phyloP scores from a whole-genome alignment of 1,140 invertebrate species.

The Calliopsis andreniformis region DNA sequence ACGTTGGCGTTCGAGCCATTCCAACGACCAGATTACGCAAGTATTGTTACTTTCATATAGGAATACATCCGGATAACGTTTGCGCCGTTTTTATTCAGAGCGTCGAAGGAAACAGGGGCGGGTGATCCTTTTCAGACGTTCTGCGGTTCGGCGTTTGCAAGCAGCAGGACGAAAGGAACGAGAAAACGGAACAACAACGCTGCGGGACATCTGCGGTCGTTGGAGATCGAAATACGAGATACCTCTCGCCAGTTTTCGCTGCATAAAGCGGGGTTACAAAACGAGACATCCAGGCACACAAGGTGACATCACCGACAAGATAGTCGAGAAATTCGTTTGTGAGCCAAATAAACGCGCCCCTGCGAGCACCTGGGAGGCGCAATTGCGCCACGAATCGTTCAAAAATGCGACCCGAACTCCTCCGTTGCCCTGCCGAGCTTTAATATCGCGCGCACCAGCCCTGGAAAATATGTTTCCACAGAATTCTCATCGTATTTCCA shows the following conservation, averaged over 20 bases:
- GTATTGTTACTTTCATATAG: not conserved
- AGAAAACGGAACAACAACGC: conserved; percentile 59
- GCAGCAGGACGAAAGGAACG: conserved; percentile 13
- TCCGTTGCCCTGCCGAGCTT: conserved; percentile 25
- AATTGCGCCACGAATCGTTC: not conserved
- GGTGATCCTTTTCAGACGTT: conserved; percentile 22
- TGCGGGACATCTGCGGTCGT: conserved; percentile 65
- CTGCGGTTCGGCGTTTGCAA: conserved; percentile 36
- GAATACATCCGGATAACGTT: conserved; percentile 3
- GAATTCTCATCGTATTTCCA: conserved; percentile 13
- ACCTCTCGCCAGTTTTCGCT: conserved; percentile 32
- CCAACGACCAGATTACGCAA: conserved; percentile 20
- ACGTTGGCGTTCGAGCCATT: not conserved
- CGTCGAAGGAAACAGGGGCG: conserved; percentile 27
- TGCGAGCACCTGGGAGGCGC: conserved; percentile 28
- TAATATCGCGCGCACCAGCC: conserved; percentile 23
- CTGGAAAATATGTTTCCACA: conserved; percentile 5
- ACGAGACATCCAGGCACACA: conserved; percentile 30
- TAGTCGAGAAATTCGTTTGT: conserved; percentile 58
- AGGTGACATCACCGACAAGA: conserved; percentile 36
- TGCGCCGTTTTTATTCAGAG: conserved; percentile 14
- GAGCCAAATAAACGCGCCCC: conserved; percentile 45
- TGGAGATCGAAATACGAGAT: conserved; percentile 65
- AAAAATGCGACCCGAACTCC: conserved; percentile 3
- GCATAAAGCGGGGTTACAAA: conserved; percentile 56